A percentile compares a stretch with the other conserved stretches of the same genome.
Conservation (phyloP, 2,113 vertebrate species). For the Mormoops blainvillei region DNA sequence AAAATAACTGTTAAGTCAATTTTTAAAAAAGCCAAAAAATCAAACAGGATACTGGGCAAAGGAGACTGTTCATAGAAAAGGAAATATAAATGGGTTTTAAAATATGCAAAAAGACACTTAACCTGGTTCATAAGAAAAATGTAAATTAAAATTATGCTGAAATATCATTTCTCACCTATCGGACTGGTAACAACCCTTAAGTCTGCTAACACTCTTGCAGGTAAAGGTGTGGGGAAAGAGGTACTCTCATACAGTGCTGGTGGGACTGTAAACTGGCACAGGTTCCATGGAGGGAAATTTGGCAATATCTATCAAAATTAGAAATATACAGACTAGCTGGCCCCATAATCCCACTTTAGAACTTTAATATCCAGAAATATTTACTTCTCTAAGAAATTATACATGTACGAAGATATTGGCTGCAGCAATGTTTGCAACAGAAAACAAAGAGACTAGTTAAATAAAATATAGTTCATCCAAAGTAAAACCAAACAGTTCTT, state of each 20-base stretch:
- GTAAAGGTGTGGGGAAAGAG: neutral
- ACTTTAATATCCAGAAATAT: neutral
- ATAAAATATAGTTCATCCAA: neutral
- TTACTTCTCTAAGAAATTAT: neutral
- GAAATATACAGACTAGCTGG: neutral
- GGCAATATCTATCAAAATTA: neutral
- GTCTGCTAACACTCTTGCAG: neutral
- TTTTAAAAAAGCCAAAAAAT: neutral
- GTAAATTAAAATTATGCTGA: neutral
- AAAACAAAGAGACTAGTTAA: neutral
- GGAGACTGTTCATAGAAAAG: neutral
- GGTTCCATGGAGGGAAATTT: neutral
- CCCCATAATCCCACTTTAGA: neutral
- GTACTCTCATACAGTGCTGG: neutral
- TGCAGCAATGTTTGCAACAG: neutral
- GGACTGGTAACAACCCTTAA: neutral
- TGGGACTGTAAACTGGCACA: neutral
- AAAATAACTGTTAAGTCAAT: neutral
- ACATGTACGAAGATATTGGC: neutral
- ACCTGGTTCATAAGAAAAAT: neutral
- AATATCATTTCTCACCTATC: neutral
- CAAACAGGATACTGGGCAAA: neutral
- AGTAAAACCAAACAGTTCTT: constrained; percentile 17
- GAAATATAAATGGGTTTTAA: neutral
- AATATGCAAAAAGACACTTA: neutral